These are phyloP conservation scores for Glareola pratincola DNA, from an alignment of 2,113 vertebrate species.

Conservation along the genomic window DNA sequence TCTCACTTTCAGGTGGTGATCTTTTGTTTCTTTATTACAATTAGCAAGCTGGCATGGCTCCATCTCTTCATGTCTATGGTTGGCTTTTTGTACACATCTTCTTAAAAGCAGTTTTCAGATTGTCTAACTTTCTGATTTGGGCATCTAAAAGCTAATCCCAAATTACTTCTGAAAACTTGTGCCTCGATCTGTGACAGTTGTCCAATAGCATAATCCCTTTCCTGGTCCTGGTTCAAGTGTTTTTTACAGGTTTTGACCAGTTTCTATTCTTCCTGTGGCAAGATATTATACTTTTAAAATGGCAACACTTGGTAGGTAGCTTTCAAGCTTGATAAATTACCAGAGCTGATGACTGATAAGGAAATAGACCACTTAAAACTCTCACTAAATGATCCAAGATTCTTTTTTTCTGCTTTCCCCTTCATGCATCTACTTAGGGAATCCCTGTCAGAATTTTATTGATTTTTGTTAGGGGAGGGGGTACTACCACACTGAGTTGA, in stretches of 20 bases:
- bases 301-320: background rate
- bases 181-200: background rate
- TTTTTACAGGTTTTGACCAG: background rate
- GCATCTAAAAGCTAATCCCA: background rate
- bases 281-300: background rate
- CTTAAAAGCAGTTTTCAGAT: background rate
- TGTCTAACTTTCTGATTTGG: background rate
- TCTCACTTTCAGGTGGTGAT: background rate
- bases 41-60: background rate
- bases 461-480: background rate
- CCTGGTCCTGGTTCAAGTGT: background rate
- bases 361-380: background rate
- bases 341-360: background rate
- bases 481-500: background rate
- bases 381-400: background rate
- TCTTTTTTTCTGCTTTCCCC: background rate
- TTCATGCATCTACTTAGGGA: background rate
- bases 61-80: background rate
- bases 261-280: background rate
- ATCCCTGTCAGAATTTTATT: background rate
- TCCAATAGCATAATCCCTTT: background rate
- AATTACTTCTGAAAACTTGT: background rate
- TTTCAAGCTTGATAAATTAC: background rate
- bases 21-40: conserved; percentile 6
- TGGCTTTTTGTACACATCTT: background rate